Conservation (phyloP, 2,888 invertebrate species). For the Euspilapteryx auroguttella region DNA sequence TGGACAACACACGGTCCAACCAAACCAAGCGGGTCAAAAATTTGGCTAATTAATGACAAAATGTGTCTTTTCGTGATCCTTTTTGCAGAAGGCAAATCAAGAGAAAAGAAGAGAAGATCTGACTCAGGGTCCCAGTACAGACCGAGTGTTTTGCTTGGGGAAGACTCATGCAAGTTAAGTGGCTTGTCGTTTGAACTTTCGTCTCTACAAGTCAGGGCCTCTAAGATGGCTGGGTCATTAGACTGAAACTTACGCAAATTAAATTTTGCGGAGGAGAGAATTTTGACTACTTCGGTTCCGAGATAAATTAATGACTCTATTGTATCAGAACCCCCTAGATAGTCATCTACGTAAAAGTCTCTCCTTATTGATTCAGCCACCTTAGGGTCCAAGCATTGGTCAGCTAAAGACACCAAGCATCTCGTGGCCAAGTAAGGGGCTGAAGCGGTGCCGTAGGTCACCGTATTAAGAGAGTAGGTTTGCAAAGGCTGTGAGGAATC, state of each 20-base stretch:
- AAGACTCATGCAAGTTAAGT: background rate
- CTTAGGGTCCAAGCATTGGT: background rate
- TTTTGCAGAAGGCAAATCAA: background rate
- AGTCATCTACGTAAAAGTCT: background rate
- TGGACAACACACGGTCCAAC: slow-evolving; percentile 11
- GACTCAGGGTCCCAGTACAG: background rate
- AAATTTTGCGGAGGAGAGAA: background rate
- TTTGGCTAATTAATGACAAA: background rate
- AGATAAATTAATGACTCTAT: background rate
- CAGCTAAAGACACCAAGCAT: background rate
- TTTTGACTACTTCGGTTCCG: background rate
- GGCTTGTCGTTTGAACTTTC: background rate
- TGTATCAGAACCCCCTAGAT: too few relatives aligned
- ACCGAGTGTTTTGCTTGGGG: background rate
- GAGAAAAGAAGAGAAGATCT: background rate
- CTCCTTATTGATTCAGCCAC: background rate
- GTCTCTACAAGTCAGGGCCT: background rate
- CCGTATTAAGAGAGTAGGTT: slow-evolving; percentile 8
- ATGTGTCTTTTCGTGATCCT: background rate
- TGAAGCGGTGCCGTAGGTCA: slow-evolving; percentile 11
- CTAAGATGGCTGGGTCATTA: background rate
- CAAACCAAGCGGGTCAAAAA: slow-evolving; percentile 13
- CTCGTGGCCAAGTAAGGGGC: slow-evolving; percentile 9
- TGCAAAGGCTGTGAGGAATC: slow-evolving; percentile 7
- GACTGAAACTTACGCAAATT: background rate